Percentiles rank a stretch among this genome's conserved stretches.
Conservation (phyloP, 2,113 vertebrate genomes). For the Crotalus helleri region DNA sequence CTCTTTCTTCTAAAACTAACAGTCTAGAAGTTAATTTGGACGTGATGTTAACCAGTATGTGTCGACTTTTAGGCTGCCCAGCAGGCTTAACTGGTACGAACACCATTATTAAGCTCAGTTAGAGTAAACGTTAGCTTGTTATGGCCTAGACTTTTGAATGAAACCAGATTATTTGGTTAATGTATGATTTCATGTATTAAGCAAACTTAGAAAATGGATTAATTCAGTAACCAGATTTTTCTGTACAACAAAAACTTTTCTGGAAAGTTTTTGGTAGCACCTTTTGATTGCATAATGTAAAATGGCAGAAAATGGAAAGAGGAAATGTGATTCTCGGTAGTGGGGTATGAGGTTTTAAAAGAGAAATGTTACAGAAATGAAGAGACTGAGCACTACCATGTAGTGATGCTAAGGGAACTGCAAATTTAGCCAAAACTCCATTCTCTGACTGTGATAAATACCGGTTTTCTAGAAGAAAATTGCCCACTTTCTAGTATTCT, state of each 20-base stretch:
- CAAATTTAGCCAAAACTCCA: background rate
- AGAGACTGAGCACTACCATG: background rate
- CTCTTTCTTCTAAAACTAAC: background rate
- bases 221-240: background rate
- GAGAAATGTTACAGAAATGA: background rate
- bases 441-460: background rate
- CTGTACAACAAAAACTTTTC: background rate
- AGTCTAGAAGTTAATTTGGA: background rate
- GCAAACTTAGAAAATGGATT: background rate
- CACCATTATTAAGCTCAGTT: background rate
- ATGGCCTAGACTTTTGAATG: background rate
- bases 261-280: background rate
- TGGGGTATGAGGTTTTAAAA: background rate
- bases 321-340: background rate
- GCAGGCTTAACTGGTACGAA: background rate
- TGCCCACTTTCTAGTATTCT: background rate
- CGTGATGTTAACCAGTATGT: background rate
- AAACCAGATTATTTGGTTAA: background rate
- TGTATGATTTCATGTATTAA: background rate
- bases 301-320: background rate
- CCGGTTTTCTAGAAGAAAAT: background rate
- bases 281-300: background rate
- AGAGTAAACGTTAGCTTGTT: background rate
- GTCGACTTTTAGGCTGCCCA: background rate
- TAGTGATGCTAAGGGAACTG: background rate